Conservation (phyloP, 2,797 vertebrate species). For the Gastrophryne carolinensis region DNA sequence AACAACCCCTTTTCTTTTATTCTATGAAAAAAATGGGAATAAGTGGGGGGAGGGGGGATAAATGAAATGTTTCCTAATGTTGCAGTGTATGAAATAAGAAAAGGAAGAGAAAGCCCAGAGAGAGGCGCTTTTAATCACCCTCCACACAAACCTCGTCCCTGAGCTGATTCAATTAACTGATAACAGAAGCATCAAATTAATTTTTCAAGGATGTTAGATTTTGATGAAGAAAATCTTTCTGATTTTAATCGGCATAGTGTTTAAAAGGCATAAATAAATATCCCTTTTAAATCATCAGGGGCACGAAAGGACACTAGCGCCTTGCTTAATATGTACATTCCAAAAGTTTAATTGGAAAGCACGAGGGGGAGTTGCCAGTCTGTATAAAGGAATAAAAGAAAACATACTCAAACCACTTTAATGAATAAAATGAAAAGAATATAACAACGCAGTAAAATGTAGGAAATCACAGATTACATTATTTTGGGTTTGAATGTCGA, state of each 20-base stretch:
- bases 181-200: conserved; percentile 99
- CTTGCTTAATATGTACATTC: conserved; percentile 65
- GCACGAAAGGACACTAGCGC: conserved; percentile 62
- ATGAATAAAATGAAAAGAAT: too few species aligned
- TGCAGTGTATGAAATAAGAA: conserved; percentile 64
- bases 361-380: conserved; percentile 53
- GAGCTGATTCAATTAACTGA: conserved; percentile 99
- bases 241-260: conserved; percentile 73
- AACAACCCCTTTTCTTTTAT: conserved; percentile 56
- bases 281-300: conserved; percentile 70
- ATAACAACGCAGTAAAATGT: too few species aligned
- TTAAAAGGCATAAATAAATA: conserved; percentile 74
- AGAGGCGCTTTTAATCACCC: conserved; percentile 84
- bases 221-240: conserved; percentile 92
- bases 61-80: conserved; percentile 63
- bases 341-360: conserved; percentile 64
- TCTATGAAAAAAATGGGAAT: conserved; percentile 62
- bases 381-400: conserved; percentile 59
- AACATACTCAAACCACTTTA: conserved; percentile 10
- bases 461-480: too few species aligned
- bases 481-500: too few species aligned
- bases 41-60: conserved; percentile 63
- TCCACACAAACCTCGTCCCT: conserved; percentile 87
- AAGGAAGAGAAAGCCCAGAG: conserved; percentile 65
- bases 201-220: conserved; percentile 99